phyloP scores from a whole-genome alignment of 2,113 vertebrate genomes.

The Zingel zingel region DNA sequence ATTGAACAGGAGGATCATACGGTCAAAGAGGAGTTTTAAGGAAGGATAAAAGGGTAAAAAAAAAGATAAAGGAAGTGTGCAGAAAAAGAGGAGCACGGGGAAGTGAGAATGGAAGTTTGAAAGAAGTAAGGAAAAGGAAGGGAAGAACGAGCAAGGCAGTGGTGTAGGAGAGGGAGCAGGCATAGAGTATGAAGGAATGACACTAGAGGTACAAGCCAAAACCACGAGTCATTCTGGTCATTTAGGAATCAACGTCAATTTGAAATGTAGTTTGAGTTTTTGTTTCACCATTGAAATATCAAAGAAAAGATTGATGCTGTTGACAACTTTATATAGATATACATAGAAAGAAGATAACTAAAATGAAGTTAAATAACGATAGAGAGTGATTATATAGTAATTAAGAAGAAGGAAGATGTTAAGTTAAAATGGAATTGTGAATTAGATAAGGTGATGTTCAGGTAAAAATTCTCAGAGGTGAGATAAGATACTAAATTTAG shows the following conservation, averaged over 20 bases:
- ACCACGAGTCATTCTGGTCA: conserved; percentile 56
- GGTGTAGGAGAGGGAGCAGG: conserved; percentile 31
- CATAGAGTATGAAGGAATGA: conserved; percentile 15
- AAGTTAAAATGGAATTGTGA: conserved; percentile 2
- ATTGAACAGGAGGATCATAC: conserved; percentile 34
- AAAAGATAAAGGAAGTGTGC: background rate
- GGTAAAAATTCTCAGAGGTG: background rate
- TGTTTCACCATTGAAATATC: background rate
- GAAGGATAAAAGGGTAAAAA: conserved; percentile 16
- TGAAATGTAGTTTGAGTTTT: background rate
- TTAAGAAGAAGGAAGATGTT: background rate
- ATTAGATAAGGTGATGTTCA: background rate
- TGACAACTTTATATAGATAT: background rate
- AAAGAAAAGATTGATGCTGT: background rate
- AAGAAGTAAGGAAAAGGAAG: conserved; percentile 15
- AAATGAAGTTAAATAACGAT: background rate
- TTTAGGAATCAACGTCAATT: conserved; percentile 21
- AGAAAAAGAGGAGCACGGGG: background rate
- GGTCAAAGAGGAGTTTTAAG: conserved; percentile 45
- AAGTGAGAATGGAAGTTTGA: background rate
- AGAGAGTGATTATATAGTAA: background rate
- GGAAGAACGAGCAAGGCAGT: conserved; percentile 6
- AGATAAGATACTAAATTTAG: background rate
- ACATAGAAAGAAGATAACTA: background rate
- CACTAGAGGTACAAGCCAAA: conserved; percentile 59